A percentile compares a stretch with the other conserved stretches of the same genome.
These are phyloP conservation scores for Chrysomela aeneicollis DNA, from an alignment of 2,888 invertebrate genomes.

Conservation along the genomic window DNA sequence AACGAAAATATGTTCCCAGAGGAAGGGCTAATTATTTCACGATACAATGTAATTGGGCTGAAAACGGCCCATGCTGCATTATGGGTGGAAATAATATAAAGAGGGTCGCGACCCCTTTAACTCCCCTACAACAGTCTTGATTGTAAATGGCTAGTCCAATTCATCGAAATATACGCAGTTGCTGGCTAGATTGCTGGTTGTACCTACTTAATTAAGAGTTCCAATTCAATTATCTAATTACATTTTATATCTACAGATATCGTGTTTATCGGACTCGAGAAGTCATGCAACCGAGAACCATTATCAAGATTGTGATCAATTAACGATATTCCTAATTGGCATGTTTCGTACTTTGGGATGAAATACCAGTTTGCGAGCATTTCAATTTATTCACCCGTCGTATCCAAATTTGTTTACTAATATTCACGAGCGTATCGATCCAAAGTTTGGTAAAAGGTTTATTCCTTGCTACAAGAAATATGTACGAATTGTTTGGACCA, in stretches of 20 bases:
- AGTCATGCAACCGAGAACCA: conserved; percentile 1
- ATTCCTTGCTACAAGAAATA: no score
- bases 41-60: no score
- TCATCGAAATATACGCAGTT: neutral
- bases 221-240: conserved; percentile 5
- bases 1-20: no score
- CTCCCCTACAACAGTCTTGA: neutral
- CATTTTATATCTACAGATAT: conserved; percentile 2
- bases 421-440: no score
- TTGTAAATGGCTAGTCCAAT: neutral
- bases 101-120: neutral
- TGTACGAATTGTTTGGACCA: no score
- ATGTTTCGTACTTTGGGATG: neutral
- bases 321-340: conserved; percentile 2
- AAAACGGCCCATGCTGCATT: no score
- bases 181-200: neutral
- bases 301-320: conserved; percentile 1
- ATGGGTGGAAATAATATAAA: no score
- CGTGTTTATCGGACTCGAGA: neutral
- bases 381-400: neutral
- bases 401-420: neutral
- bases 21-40: no score
- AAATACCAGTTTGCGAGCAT: neutral
- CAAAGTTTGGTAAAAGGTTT: no score
- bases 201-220: neutral